phyloP scores from a whole-genome alignment of 1,140 invertebrate genomes.

The Formica selysi region DNA sequence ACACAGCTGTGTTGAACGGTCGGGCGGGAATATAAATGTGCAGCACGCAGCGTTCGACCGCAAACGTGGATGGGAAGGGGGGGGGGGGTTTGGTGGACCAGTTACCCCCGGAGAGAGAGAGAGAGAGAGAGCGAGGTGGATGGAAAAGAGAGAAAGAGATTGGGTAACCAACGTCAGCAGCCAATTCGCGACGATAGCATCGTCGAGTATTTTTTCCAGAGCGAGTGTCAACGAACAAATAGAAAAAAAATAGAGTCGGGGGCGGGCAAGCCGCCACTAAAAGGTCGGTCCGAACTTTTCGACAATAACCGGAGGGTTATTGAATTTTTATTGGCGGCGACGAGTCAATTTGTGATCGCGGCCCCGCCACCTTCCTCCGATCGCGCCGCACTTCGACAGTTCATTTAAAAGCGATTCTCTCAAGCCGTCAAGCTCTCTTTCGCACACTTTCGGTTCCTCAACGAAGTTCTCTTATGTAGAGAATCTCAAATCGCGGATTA shows the following conservation, averaged over 20 bases:
- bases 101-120: conserved; percentile 6
- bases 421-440: conserved; percentile 18
- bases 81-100: conserved; percentile 12
- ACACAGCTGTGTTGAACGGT: conserved; percentile 55
- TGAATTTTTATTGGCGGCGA: conserved; percentile 84
- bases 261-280: conserved; percentile 56
- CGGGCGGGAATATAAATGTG: conserved; percentile 51
- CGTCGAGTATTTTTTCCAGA: conserved; percentile 74
- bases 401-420: conserved; percentile 73
- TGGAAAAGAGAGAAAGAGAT: conserved; percentile 50
- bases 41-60: conserved; percentile 47
- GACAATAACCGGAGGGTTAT: conserved; percentile 78
- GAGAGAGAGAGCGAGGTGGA: not conserved
- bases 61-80: conserved; percentile 13
- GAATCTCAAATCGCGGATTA: not conserved
- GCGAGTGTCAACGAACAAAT: conserved; percentile 66
- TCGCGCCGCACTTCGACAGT: conserved; percentile 75
- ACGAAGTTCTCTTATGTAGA: not conserved
- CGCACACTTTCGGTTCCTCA: not conserved
- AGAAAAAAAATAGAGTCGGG: conserved; percentile 33
- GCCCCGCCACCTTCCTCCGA: conserved; percentile 6
- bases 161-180: conserved; percentile 67
- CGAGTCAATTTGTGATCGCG: conserved; percentile 82
- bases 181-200: conserved; percentile 76
- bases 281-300: conserved; percentile 74